Evolutionary conservation across 1,140 invertebrate genomes (phyloP), one percentile per base, ranked within the genome.

Genomic region (Scaptomyza graminum): DNA sequence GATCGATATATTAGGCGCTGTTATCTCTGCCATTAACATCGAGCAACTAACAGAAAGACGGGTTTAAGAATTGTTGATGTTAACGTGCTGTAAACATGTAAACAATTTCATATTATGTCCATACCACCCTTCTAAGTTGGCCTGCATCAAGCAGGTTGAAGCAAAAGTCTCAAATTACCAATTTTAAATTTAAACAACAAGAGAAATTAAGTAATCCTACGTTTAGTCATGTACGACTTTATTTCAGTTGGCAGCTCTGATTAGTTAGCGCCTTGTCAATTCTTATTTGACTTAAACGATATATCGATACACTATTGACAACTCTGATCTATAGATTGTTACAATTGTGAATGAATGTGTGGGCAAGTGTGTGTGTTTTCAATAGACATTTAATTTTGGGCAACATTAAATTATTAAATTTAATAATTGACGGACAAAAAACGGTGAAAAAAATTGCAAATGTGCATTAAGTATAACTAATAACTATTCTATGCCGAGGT

Each of bases 361-460:
- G 18, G 34, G 46, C 47, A 28, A 39, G 59, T 66, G 46, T 47
- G 51, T 60, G 69, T 67, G 54, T 60, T 72, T 72, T 72, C 63
- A 60, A 67, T 72, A 72, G 69, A 44, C 69, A 67, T 66, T 60
- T 22, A 54, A 55, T 66, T 67, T 72, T 72, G 60, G 69, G 63
- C 69, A 60, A 47, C 66, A 66, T 47, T 49, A 72, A 67, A 49
- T 60, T 57, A 44, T 41, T 31, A 72, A 67, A 72, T 67, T 72
- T 41, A 59, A 54, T 54, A 39, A 31, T 46, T 41, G 37, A 41
- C 7, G 7, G 5, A 41, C 11, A 46, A 57, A 59, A 67, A 22
- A 67, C 13, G 18, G n/a, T 52, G 63, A 60, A 55, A 57, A 72
- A 70, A 72, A 59, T 72, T 49, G 49, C 55, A 67, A 52, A 67